Percentiles rank a stretch among this genome's conserved stretches.
These are phyloP conservation scores for Poeciliopsis retropinna DNA, from an alignment of 2,113 vertebrate species.

Conservation along the genomic window DNA sequence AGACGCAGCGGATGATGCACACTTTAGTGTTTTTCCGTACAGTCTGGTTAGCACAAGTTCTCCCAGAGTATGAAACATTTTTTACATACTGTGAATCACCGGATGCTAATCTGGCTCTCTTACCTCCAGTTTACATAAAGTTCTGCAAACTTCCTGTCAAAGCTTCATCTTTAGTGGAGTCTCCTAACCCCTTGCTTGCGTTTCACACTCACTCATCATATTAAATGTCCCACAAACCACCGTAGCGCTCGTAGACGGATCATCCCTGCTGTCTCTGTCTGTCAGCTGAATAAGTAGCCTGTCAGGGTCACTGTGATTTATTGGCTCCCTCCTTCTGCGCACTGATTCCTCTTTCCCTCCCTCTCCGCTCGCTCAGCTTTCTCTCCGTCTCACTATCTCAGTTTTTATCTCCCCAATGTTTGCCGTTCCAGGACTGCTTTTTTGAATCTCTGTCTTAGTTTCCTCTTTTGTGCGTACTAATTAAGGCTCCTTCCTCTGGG, in stretches of 20 bases:
- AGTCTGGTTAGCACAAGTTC: slow-evolving; percentile 1
- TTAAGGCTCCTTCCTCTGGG: slow-evolving; percentile 44
- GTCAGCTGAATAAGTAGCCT: slow-evolving; percentile 72
- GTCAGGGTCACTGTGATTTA: slow-evolving; percentile 68
- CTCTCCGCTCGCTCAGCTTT: slow-evolving; percentile 20
- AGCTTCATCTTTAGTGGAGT: slow-evolving; percentile 21
- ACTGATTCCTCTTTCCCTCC: slow-evolving; percentile 15
- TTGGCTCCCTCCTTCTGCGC: slow-evolving; percentile 34
- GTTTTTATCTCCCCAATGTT: slow-evolving; percentile 11
- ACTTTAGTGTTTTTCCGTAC: too few relatives aligned
- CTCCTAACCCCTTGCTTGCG: slow-evolving; percentile 30
- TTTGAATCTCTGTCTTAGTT: slow-evolving; percentile 7
- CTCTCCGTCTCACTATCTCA: slow-evolving; percentile 6
- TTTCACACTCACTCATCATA: slow-evolving; percentile 62
- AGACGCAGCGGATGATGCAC: not conserved
- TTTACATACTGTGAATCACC: not conserved
- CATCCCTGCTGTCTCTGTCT: slow-evolving; percentile 63
- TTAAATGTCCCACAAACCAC: slow-evolving; percentile 57
- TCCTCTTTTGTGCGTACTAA: slow-evolving; percentile 42
- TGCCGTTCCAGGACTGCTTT: slow-evolving; percentile 8
- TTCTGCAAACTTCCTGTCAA: slow-evolving; percentile 18
- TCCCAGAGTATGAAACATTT: not conserved
- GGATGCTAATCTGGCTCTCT: slow-evolving; percentile 1
- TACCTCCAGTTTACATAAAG: not conserved
- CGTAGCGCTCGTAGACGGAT: slow-evolving; percentile 55